A percentile compares a stretch with the other conserved stretches of the same genome.
These are phyloP conservation scores for Barnardius zonarius DNA, from an alignment of 2,113 vertebrate species.

Conservation along the genomic window DNA sequence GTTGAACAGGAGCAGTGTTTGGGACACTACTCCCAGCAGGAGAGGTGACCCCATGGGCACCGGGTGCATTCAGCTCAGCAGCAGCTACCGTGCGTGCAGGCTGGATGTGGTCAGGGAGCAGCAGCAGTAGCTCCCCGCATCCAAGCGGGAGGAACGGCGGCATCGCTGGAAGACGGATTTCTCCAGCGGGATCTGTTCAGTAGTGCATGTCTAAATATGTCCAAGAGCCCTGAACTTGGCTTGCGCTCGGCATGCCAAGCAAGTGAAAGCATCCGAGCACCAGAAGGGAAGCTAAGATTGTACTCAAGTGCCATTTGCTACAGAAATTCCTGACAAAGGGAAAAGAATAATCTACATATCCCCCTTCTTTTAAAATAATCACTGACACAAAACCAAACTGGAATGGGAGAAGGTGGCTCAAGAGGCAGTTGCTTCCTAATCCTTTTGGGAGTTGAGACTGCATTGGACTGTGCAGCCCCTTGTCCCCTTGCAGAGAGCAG, in stretches of 20 bases:
- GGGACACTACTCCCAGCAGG: background rate
- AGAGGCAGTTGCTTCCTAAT: background rate
- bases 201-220: conserved; percentile 58
- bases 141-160: background rate
- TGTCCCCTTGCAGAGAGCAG: background rate
- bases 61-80: background rate
- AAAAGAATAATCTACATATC: background rate
- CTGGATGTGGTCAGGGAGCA: background rate
- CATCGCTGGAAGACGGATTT: background rate
- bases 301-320: conserved; percentile 4
- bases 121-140: background rate
- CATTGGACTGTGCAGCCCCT: background rate
- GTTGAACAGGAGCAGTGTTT: background rate
- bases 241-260: conserved; percentile 19
- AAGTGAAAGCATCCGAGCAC: conserved; percentile 36
- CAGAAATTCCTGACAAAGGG: background rate
- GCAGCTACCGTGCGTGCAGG: background rate
- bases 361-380: background rate
- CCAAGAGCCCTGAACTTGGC: conserved; percentile 54
- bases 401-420: background rate
- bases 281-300: conserved; percentile 17
- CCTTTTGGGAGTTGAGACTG: background rate
- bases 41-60: background rate
- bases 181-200: conserved; percentile 15
- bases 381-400: background rate